A percentile compares a stretch with the other conserved stretches of the same genome.
Evolutionary conservation across 1,140 invertebrate genomes (phyloP).

Genomic region (Drosophila yakuba): DNA sequence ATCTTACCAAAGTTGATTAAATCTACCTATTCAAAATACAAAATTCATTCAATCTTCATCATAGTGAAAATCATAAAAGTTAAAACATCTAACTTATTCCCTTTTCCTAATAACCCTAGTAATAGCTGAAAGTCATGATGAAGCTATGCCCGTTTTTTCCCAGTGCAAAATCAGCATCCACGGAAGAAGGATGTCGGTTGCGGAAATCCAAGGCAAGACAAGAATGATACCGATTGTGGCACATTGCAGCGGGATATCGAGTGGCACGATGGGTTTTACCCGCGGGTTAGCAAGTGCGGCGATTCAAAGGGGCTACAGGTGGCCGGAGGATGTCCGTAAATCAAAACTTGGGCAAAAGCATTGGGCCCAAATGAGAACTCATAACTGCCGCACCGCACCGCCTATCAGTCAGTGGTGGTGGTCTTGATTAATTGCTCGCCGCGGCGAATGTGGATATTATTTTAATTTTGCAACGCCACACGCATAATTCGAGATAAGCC

Average conservation of each 20-base stretch:
- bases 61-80: no score
- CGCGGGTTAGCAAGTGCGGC: not conserved
- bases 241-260: conserved; percentile 48
- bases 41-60: no score
- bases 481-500: conserved; percentile 67
- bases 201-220: conserved; percentile 60
- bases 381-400: conserved; percentile 56
- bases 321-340: conserved; percentile 41
- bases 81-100: no score
- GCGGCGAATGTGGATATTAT: conserved; percentile 78
- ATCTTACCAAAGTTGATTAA: no score
- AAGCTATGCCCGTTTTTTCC: not conserved
- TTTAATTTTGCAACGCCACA: conserved; percentile 61
- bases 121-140: no score
- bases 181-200: conserved; percentile 25
- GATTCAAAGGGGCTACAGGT: conserved; percentile 25
- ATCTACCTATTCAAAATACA: no score
- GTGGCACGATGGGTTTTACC: conserved; percentile 4
- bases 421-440: conserved; percentile 73
- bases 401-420: conserved; percentile 56
- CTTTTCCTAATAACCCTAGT: no score
- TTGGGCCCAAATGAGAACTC: conserved; percentile 36
- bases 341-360: conserved; percentile 29
- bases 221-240: conserved; percentile 65
- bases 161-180: conserved; percentile 11